Conservation (phyloP, 2,113 vertebrate species). For the western clawed frog (Xenopus tropicalis) region DNA sequence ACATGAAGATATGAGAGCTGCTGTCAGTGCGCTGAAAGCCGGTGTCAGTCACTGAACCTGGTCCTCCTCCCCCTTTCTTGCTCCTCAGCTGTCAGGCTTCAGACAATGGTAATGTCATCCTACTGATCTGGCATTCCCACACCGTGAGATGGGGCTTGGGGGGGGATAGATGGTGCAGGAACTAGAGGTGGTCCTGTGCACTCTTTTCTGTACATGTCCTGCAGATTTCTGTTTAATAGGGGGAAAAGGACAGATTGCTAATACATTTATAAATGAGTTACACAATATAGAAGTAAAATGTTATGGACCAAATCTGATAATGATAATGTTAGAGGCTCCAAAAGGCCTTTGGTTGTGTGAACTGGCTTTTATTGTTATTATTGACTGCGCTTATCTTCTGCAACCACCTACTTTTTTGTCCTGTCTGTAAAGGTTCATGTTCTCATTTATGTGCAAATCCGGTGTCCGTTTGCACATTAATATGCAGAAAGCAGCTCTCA, state of each 20-base stretch:
- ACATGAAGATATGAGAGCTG: not conserved
- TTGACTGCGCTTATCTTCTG: not conserved
- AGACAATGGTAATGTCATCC: slow-evolving; percentile 16
- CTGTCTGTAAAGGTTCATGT: not conserved
- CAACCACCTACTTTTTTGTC: not conserved
- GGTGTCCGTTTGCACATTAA: not conserved
- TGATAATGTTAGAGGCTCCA: not conserved
- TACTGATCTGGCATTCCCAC: slow-evolving; percentile 11
- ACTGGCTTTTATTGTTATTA: not conserved
- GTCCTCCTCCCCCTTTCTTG: slow-evolving; percentile 13
- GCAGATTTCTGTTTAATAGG: slow-evolving; percentile 14
- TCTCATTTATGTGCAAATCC: slow-evolving; percentile 1
- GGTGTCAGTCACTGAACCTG: slow-evolving; percentile 8
- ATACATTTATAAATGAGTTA: not conserved
- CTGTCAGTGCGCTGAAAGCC: slow-evolving; percentile 13
- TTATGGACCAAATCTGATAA: not conserved
- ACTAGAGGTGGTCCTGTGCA: slow-evolving; percentile 30
- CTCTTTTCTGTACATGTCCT: slow-evolving; percentile 2
- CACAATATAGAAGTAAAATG: not conserved
- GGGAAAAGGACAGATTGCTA: not conserved
- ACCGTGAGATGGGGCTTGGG: not conserved
- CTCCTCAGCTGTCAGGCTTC: slow-evolving; percentile 15
- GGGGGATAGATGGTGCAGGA: slow-evolving; percentile 2
- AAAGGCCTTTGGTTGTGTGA: not conserved
- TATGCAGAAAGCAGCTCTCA: not conserved